Conservation (phyloP, 2,888 invertebrate species). For the Acrocyrtus sp. region DNA sequence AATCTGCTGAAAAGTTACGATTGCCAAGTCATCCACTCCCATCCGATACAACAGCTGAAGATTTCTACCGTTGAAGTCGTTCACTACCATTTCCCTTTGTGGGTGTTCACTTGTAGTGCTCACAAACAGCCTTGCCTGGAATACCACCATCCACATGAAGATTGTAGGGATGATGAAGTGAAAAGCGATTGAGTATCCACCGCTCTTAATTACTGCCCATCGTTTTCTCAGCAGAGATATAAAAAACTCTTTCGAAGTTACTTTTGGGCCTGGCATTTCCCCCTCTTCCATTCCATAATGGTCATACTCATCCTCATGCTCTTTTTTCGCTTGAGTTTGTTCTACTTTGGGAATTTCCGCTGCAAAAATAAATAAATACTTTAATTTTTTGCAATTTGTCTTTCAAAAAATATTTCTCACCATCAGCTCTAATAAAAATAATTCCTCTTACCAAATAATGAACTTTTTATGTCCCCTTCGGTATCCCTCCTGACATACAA, state of each 20-base stretch:
- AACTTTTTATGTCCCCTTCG: slow-evolving; percentile 31
- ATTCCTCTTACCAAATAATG: not conserved
- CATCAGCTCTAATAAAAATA: not conserved
- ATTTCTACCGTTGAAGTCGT: not conserved
- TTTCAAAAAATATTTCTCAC: no score
- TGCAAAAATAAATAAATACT: slow-evolving; percentile 8
- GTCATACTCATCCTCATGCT: slow-evolving; percentile 13
- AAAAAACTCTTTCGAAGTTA: no score
- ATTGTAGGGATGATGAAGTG: slow-evolving; percentile 42
- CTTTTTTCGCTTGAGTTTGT: slow-evolving; percentile 16
- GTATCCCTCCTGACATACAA: slow-evolving; percentile 52
- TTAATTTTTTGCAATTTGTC: no score
- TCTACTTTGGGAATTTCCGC: slow-evolving; percentile 32
- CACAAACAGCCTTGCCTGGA: slow-evolving; percentile 39
- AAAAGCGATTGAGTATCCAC: slow-evolving; percentile 24
- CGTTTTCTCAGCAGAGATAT: slow-evolving; percentile 40
- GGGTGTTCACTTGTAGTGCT: not conserved
- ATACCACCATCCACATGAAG: slow-evolving; percentile 40
- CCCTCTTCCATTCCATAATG: no score
- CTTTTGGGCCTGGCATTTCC: no score
- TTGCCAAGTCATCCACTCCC: slow-evolving; percentile 1
- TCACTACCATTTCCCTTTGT: slow-evolving; percentile 18
- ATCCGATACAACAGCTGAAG: slow-evolving; percentile 23
- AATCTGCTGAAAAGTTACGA: slow-evolving; percentile 5
- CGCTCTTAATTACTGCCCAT: slow-evolving; percentile 23